Conservation (phyloP, 2,797 vertebrate genomes). For the Pelobates cultripes region DNA sequence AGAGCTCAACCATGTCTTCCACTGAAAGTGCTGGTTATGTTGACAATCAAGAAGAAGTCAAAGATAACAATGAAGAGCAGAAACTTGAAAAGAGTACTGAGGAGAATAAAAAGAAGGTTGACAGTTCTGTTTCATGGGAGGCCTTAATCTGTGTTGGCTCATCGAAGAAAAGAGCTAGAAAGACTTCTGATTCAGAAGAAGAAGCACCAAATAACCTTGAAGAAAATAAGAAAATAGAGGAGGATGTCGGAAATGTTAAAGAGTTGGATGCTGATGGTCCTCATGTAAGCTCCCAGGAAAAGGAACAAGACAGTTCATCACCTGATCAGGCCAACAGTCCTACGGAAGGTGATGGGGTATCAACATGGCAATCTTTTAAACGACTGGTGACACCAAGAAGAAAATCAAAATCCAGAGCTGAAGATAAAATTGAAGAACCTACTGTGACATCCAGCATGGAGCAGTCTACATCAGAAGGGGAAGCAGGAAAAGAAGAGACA, state of each 20-base stretch:
- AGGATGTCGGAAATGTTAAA: slow-evolving; percentile 70
- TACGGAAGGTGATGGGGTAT: slow-evolving; percentile 82
- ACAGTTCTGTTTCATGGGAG: slow-evolving; percentile 95
- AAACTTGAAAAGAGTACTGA: slow-evolving; percentile 80
- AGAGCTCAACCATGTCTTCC: slow-evolving; percentile 83
- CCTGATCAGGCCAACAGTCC: slow-evolving; percentile 81
- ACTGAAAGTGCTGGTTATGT: slow-evolving; percentile 78
- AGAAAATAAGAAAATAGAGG: slow-evolving; percentile 71
- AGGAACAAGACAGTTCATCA: slow-evolving; percentile 76
- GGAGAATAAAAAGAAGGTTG: slow-evolving; percentile 90
- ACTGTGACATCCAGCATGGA: slow-evolving; percentile 67
- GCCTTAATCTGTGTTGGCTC: slow-evolving; percentile 95
- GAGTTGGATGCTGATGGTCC: slow-evolving; percentile 66
- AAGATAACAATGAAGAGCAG: slow-evolving; percentile 76
- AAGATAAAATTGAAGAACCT: slow-evolving; percentile 84
- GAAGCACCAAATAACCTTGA: slow-evolving; percentile 76
- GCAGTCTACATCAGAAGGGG: slow-evolving; percentile 80
- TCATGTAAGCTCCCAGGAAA: slow-evolving; percentile 73
- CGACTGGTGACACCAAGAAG: slow-evolving; percentile 87
- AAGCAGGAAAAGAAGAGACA: slow-evolving; percentile 87
- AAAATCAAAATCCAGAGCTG: slow-evolving; percentile 81
- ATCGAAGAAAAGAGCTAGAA: slow-evolving; percentile 90
- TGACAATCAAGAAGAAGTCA: slow-evolving; percentile 77
- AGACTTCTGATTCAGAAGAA: slow-evolving; percentile 87
- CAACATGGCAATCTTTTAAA: slow-evolving; percentile 95